phyloP scores from a whole-genome alignment of 2,888 invertebrate genomes.

The Timema podura region DNA sequence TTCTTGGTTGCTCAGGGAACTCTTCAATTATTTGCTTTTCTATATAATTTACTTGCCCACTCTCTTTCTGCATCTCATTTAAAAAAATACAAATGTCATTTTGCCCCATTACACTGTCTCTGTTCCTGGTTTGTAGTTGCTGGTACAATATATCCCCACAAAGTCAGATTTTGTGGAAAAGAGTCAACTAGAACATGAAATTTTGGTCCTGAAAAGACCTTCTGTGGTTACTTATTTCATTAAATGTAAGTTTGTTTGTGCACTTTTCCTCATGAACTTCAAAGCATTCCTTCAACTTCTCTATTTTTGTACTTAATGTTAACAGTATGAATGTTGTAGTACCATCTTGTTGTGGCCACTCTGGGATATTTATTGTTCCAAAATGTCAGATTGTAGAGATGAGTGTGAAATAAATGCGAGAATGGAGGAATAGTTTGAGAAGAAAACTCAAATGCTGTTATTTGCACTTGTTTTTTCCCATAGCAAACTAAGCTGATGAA shows the following conservation, averaged over 20 bases:
- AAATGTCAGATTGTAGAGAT: neutral
- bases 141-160: neutral
- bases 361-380: neutral
- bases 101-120: no score
- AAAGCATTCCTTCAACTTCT: neutral
- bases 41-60: neutral
- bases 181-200: neutral
- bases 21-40: neutral
- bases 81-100: neutral
- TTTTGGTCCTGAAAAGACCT: neutral
- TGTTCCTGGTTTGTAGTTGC: neutral
- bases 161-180: neutral
- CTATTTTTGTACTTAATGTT: neutral
- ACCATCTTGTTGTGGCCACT: neutral
- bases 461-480: neutral
- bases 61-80: neutral
- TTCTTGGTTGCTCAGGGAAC: slow-evolving; percentile 3
- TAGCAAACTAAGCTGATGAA: neutral
- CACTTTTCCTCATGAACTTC: neutral
- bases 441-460: neutral
- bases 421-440: neutral
- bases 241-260: slow-evolving; percentile 2
- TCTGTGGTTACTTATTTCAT: neutral
- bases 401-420: neutral
- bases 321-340: neutral